These are phyloP conservation scores for Jacana jacana DNA, from an alignment of 2,113 vertebrate species.

Conservation along the genomic window DNA sequence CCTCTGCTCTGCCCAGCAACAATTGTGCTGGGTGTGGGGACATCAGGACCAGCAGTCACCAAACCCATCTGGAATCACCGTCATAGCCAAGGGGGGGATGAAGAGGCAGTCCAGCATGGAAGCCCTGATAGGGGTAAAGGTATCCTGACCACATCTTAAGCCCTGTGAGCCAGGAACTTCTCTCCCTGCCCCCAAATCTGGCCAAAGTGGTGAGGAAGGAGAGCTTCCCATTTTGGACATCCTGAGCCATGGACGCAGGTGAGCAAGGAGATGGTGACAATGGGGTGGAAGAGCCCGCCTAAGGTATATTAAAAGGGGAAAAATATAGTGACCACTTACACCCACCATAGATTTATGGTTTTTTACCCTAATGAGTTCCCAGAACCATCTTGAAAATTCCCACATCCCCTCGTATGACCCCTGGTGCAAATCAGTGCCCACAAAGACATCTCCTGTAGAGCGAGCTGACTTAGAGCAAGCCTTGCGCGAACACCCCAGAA, in stretches of 20 bases:
- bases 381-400: neutral
- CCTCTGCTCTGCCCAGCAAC: neutral
- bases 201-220: neutral
- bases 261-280: neutral
- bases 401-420: accelerated
- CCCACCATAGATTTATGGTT: neutral
- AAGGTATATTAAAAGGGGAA: neutral
- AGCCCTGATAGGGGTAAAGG: neutral
- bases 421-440: accelerated
- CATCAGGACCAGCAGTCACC: neutral
- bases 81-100: neutral
- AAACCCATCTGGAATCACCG: neutral
- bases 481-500: neutral
- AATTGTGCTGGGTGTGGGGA: neutral
- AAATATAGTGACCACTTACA: neutral
- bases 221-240: accelerated
- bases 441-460: neutral
- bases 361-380: neutral
- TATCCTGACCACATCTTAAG: neutral
- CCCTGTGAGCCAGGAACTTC: neutral
- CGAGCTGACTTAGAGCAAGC: neutral
- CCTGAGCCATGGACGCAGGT: accelerated
- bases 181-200: neutral
- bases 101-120: neutral
- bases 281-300: accelerated